Conservation (phyloP, 2,888 invertebrate genomes). For the Homarus gammarus region DNA sequence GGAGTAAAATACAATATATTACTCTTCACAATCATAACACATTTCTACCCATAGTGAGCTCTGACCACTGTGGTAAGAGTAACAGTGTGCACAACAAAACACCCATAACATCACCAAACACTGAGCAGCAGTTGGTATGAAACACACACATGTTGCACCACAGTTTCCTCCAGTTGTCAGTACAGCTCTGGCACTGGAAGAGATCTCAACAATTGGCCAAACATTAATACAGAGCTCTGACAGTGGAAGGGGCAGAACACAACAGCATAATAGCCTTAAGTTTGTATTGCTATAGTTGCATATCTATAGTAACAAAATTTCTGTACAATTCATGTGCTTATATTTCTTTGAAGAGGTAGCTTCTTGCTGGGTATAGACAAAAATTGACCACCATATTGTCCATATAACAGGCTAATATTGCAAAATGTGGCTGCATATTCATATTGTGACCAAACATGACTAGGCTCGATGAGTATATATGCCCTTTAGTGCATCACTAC, state of each 20-base stretch:
- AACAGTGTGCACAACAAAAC: background rate
- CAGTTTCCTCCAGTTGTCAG: background rate
- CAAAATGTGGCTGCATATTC: background rate
- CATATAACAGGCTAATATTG: background rate
- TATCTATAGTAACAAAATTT: background rate
- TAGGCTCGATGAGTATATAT: background rate
- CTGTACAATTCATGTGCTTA: background rate
- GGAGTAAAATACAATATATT: background rate
- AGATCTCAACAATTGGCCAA: background rate
- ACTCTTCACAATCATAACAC: background rate
- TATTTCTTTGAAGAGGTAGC: slow-evolving; percentile 6
- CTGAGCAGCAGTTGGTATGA: background rate
- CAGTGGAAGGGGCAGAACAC: background rate
- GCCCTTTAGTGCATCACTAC: background rate
- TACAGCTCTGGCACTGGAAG: background rate
- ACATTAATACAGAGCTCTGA: background rate
- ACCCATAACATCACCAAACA: background rate
- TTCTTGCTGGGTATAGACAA: background rate
- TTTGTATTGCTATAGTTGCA: background rate
- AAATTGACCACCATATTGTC: background rate
- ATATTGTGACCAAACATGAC: slow-evolving; percentile 7
- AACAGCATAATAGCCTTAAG: background rate
- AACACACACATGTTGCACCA: slow-evolving; percentile 6
- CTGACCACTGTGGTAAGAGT: background rate
- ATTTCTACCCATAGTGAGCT: background rate